Evolutionary conservation across 2,113 vertebrate genomes (phyloP).

Genomic region (Furnarius figulus): DNA sequence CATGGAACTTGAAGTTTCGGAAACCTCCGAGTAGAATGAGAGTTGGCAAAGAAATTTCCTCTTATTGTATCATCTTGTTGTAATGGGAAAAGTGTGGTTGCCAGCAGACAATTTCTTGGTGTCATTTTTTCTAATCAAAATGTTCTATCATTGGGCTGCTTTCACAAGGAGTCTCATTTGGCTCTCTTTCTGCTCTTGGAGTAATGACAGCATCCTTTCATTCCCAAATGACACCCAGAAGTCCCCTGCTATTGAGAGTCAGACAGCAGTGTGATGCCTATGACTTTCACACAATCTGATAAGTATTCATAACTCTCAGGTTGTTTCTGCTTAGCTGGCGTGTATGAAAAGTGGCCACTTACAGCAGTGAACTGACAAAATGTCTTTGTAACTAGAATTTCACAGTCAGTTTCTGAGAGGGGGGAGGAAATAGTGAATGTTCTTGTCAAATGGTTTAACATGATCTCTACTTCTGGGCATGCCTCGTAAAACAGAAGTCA

Average conservation of each 20-base stretch:
- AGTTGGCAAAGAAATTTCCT: slow-evolving; percentile 43
- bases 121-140: slow-evolving; percentile 43
- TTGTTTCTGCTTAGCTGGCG: slow-evolving; percentile 27
- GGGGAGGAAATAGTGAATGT: neutral
- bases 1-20: slow-evolving; percentile 13
- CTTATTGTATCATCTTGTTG: slow-evolving; percentile 11
- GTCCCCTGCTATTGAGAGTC: slow-evolving; percentile 45
- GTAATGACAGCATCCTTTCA: slow-evolving; percentile 52
- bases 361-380: slow-evolving; percentile 53
- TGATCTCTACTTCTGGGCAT: slow-evolving; percentile 16
- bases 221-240: slow-evolving; percentile 53
- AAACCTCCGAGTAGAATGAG: neutral
- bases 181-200: slow-evolving; percentile 34
- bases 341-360: slow-evolving; percentile 50
- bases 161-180: slow-evolving; percentile 49
- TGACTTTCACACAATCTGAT: slow-evolving; percentile 59
- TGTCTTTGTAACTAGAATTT: slow-evolving; percentile 24
- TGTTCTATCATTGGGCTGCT: slow-evolving; percentile 37
- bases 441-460: slow-evolving; percentile 52
- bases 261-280: slow-evolving; percentile 19
- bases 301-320: slow-evolving; percentile 55
- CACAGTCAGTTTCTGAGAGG: neutral
- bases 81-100: slow-evolving; percentile 24
- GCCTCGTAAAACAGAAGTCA: slow-evolving; percentile 29
- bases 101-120: slow-evolving; percentile 51